phyloP scores from a whole-genome alignment of 1,140 invertebrate species.

The Drosophila equinoxialis region DNA sequence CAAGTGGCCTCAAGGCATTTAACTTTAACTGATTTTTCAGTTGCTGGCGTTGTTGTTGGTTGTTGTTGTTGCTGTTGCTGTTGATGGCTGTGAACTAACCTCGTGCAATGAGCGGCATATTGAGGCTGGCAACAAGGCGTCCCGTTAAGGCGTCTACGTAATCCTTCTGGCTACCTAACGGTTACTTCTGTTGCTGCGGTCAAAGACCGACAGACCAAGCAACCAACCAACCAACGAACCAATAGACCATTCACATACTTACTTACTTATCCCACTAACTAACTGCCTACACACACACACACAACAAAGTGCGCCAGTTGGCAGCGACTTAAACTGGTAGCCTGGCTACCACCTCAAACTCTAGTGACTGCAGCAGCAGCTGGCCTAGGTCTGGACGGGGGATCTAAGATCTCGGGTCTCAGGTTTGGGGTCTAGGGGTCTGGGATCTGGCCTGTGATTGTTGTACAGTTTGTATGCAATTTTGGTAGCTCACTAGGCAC shows the following conservation, averaged over 20 bases:
- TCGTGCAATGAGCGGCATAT: conserved; percentile 50
- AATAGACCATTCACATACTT: conserved; percentile 40
- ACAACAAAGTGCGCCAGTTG: conserved; percentile 18
- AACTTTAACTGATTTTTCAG: conserved; percentile 70
- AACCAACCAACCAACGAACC: conserved; percentile 45
- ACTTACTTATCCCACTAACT: conserved; percentile 13
- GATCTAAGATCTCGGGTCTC: conserved; percentile 3
- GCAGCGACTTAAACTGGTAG: conserved; percentile 27
- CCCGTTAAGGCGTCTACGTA: conserved; percentile 35
- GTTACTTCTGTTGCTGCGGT: conserved; percentile 44
- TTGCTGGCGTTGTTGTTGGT: not conserved
- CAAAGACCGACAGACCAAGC: conserved; percentile 52
- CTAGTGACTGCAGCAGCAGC: conserved; percentile 12
- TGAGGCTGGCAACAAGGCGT: conserved; percentile 25
- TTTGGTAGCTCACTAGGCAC: conserved; percentile 17
- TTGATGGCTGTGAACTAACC: conserved; percentile 48
- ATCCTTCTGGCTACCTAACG: conserved; percentile 64
- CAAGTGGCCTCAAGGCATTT: conserved; percentile 63
- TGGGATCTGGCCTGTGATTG: not conserved
- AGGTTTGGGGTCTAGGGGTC: not conserved
- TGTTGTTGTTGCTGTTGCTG: not conserved
- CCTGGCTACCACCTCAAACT: not conserved
- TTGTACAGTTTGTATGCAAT: conserved; percentile 20
- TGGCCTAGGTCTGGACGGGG: conserved; percentile 13
- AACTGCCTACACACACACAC: conserved; percentile 23